Evolutionary conservation across 2,888 invertebrate genomes (phyloP), one percentile per base, ranked within the genome.

Genomic region (Graphium colonna): DNA sequence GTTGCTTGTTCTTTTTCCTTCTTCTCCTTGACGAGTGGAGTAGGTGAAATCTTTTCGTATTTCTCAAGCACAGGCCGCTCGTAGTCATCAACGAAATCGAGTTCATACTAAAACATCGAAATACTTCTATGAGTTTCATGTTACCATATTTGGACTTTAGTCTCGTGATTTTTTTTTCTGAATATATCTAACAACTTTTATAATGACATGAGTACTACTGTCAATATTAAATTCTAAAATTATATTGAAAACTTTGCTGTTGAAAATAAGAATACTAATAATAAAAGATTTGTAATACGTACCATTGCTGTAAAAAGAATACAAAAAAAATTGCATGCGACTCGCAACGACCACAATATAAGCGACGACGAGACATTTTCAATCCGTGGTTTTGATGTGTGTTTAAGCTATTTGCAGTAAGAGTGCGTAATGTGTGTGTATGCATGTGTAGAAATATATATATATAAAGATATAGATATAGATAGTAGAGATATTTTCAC

Each of bases 41-140:
- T 90, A 3, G 90, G 89, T 16, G 86, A 67, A n/a, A 90, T 69
- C 68, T 92, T 92, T 75, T 94, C 93, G 67, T 93, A 94, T 78
- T 92, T 93, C 66, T 95, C 94, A 58, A 95, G 88, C 21, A 92
- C 93, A 2, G 95, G 93, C 58, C 94, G 91, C 64, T 95, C 95
- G 69, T 95, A 95, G 79, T 95, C 95, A 51, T 93, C 93, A 36
- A 88, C 86, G 69, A 90, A 89, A 75, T 90, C 90, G 61, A 88
- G 69, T 73, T 88, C 85, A 58, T 76, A 65, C 84, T 89, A 79
- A 48, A 80, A 79, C 57, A 38, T 38, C 8, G 26, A 26, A 41
- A 13, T 3, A 46, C n/a, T 0, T 18, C 7, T 7, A 13, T 36
- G 9, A 36, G 36, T 5, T 13, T 36, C 12, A 12, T 12, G 31